phyloP scores from a whole-genome alignment of 2,888 invertebrate genomes.

The Rhagonycha lutea region DNA sequence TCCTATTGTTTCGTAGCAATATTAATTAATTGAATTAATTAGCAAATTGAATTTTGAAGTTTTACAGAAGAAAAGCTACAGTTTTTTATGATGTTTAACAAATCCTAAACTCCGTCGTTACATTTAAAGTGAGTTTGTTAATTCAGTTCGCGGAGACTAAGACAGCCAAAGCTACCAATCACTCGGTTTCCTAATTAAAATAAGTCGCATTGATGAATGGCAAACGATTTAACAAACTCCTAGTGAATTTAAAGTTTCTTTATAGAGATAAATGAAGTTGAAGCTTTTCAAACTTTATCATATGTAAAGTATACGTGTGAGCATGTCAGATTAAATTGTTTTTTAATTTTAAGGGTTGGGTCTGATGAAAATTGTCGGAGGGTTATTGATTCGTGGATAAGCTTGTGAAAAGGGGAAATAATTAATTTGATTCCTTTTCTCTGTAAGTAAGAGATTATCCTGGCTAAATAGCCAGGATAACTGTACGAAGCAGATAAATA shows the following conservation, averaged over 20 bases:
- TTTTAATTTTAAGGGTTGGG: neutral
- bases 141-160: slow-evolving; percentile 14
- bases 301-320: neutral
- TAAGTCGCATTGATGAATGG: slow-evolving; percentile 36
- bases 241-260: slow-evolving; percentile 26
- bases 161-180: slow-evolving; percentile 21
- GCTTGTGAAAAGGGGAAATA: neutral
- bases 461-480: neutral
- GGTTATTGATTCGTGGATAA: neutral
- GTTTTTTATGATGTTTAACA: neutral
- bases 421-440: neutral
- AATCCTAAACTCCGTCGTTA: slow-evolving; percentile 4
- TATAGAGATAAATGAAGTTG: slow-evolving; percentile 17
- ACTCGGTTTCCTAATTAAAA: slow-evolving; percentile 38
- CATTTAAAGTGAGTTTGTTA: slow-evolving; percentile 17
- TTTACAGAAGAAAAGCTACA: neutral
- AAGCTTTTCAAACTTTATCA: slow-evolving; percentile 5
- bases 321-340: neutral
- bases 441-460: neutral
- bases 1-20: neutral
- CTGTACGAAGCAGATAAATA: neutral
- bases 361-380: neutral
- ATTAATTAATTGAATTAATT: neutral
- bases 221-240: slow-evolving; percentile 34
- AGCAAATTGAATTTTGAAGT: neutral